Conservation (phyloP, 2,888 invertebrate species). For the Cataglyphis livida region DNA sequence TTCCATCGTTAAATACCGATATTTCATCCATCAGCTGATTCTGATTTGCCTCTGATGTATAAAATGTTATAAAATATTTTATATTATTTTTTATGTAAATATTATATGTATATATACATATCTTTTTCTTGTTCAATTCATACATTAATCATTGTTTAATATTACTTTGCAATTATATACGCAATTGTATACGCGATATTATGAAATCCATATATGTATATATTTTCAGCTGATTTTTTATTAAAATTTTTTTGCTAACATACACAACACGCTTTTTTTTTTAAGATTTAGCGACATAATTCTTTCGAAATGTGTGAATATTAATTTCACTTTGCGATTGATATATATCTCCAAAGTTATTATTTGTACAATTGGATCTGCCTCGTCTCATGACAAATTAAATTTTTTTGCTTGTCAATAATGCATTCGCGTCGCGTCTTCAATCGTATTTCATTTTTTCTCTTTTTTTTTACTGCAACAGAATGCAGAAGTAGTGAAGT, state of each 20-base stretch:
- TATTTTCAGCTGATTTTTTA: not conserved
- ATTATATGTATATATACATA: not conserved
- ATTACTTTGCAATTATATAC: not conserved
- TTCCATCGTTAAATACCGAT: conserved; percentile 49
- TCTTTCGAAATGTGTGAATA: conserved; percentile 25
- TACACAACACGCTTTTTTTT: not conserved
- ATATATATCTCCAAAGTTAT: conserved; percentile 33
- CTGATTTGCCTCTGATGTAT: not conserved
- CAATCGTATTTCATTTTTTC: not conserved
- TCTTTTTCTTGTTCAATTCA: not conserved
- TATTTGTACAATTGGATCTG: conserved; percentile 36
- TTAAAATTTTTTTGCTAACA: not conserved
- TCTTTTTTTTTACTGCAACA: not conserved
- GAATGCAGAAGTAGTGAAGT: not conserved
- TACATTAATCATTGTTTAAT: not conserved
- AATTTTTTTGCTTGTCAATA: not conserved
- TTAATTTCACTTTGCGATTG: conserved; percentile 30
- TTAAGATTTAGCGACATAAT: not conserved
- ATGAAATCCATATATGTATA: not conserved
- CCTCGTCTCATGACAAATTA: conserved; percentile 6
- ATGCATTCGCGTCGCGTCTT: not conserved
- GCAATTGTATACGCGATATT: not conserved
- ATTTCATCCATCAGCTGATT: conserved; percentile 19
- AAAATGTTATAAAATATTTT: not conserved
- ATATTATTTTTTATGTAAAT: not conserved